Percentiles rank a stretch among this genome's conserved stretches.
Conservation (phyloP, 92 coral and sea anemone genomes). For the Siderastrea siderea region DNA sequence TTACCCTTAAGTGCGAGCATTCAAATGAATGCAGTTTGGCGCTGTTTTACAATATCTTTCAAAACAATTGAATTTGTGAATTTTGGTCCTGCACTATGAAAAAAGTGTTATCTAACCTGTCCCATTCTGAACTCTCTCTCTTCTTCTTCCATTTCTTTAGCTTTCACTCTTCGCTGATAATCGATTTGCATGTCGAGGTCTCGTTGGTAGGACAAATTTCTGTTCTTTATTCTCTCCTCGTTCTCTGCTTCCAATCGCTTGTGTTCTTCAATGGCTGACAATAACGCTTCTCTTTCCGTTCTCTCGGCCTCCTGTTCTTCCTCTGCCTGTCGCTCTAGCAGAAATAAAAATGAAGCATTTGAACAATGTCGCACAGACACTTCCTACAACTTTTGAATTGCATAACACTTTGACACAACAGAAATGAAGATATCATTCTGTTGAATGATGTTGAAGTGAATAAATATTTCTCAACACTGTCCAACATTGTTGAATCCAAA, state of each 20-base stretch:
- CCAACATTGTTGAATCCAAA: no score
- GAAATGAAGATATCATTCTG: no score
- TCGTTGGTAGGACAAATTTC: constrained; percentile 79
- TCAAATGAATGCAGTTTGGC: neutral
- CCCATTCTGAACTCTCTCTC: constrained; percentile 88
- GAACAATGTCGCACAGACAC: no score
- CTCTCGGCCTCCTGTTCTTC: constrained; percentile 81
- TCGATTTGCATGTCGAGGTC: constrained; percentile 97
- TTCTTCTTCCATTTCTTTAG: constrained; percentile 86
- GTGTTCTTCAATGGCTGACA: constrained; percentile 88
- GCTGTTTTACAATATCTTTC: neutral
- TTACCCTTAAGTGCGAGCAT: neutral
- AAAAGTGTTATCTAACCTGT: constrained; percentile 70
- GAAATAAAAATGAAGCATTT: neutral
- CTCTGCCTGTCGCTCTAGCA: constrained; percentile 77
- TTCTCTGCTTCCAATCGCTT: constrained; percentile 86
- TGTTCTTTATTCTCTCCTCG: constrained; percentile 85
- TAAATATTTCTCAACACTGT: no score
- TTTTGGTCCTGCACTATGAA: neutral
- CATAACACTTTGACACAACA: no score
- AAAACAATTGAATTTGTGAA: neutral
- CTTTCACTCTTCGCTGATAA: constrained; percentile 81
- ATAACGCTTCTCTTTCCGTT: constrained; percentile 82
- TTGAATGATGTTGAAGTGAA: no score
- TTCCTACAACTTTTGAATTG: no score